phyloP scores from a whole-genome alignment of 2,888 invertebrate genomes.

The Hyppa rectilinea region DNA sequence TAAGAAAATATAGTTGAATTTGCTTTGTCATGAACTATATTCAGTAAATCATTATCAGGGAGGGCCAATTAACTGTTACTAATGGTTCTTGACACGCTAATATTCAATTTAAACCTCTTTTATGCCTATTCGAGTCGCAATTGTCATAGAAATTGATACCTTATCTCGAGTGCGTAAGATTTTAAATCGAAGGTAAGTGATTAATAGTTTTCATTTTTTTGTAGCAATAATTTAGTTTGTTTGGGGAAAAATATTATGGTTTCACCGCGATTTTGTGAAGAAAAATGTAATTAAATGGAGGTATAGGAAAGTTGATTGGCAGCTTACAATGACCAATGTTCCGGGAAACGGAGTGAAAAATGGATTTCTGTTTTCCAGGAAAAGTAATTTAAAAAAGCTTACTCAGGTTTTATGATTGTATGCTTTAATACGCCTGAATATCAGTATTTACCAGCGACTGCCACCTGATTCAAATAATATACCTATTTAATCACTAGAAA shows the following conservation, averaged over 20 bases:
- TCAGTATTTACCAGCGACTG: too few relatives aligned
- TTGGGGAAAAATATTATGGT: conserved; percentile 61
- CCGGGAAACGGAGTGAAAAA: conserved; percentile 26
- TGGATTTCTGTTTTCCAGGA: conserved; percentile 26
- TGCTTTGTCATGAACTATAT: conserved; percentile 38
- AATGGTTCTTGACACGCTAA: conserved; percentile 78
- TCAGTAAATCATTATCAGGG: conserved; percentile 67
- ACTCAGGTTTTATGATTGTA: background rate
- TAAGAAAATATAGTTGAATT: background rate
- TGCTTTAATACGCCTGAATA: background rate
- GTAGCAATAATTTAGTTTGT: conserved; percentile 65
- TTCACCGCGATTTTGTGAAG: conserved; percentile 27
- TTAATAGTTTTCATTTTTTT: conserved; percentile 51
- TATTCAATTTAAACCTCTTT: conserved; percentile 76
- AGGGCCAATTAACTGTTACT: conserved; percentile 69
- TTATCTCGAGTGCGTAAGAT: conserved; percentile 51
- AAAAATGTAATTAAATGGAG: conserved; percentile 47
- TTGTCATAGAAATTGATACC: conserved; percentile 50
- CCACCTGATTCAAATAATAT: background rate
- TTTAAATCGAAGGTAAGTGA: conserved; percentile 31
- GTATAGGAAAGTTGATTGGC: conserved; percentile 40
- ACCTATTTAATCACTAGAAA: background rate
- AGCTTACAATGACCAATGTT: conserved; percentile 22
- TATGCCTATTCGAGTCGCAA: conserved; percentile 45
- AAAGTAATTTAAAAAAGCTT: conserved; percentile 10